Conservation (phyloP, 2,888 invertebrate species). For the Aspidiotus rigidus region DNA sequence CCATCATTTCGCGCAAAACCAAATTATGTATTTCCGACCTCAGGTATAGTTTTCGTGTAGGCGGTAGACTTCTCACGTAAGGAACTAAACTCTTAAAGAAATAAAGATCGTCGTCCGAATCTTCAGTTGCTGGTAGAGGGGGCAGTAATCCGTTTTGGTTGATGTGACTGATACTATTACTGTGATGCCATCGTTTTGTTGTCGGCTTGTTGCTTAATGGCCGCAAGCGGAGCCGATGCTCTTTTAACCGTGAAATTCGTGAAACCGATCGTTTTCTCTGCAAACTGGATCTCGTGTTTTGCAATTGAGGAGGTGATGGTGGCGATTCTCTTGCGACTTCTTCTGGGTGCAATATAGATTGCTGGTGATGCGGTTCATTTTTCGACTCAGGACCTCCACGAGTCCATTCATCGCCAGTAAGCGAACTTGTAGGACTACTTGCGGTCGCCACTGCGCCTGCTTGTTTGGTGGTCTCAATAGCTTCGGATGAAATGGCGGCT, state of each 20-base stretch:
- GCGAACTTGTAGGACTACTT: not conserved
- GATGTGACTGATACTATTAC: not conserved
- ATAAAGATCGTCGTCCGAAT: conserved; percentile 25
- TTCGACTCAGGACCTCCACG: not conserved
- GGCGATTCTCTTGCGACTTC: not conserved
- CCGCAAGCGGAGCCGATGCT: not conserved
- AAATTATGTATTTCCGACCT: conserved; percentile 27
- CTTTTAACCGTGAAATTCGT: not conserved
- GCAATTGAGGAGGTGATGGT: not conserved
- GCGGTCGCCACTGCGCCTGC: not conserved
- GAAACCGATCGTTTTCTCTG: not conserved
- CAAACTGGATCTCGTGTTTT: not conserved
- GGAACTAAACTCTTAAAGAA: conserved; percentile 29
- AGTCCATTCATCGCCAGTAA: conserved; percentile 1
- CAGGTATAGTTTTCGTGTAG: conserved; percentile 18
- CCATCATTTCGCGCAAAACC: conserved; percentile 23
- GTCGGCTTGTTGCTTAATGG: not conserved
- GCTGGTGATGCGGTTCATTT: conserved; percentile 3
- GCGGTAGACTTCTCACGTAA: conserved; percentile 18
- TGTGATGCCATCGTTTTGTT: not conserved
- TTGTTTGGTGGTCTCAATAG: not conserved
- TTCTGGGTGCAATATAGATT: not conserved
- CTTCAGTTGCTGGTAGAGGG: not conserved
- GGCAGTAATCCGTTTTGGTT: not conserved
- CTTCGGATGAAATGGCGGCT: conserved; percentile 13